Conservation (phyloP, 2,888 invertebrate genomes). For the Microdon myrmicae region DNA sequence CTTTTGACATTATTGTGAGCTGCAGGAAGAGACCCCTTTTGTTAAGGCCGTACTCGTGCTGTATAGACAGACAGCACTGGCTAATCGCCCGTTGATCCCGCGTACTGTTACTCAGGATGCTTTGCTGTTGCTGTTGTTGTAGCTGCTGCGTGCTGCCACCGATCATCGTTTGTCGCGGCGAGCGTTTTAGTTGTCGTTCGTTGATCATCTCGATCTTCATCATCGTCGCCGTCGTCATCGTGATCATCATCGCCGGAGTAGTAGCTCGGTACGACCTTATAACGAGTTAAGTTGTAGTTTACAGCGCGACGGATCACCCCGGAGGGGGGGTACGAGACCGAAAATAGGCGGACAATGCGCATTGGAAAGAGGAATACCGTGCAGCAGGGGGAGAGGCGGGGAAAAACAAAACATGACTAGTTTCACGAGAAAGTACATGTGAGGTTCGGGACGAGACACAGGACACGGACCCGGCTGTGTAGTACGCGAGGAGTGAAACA, state of each 20-base stretch:
- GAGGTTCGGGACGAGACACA: too few species aligned
- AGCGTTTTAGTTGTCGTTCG: conserved; percentile 24
- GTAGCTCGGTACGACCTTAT: conserved; percentile 46
- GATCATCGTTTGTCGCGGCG: conserved; percentile 45
- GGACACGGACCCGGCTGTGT: too few species aligned
- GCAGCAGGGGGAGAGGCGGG: conserved; percentile 2
- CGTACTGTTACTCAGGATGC: conserved; percentile 55
- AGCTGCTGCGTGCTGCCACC: conserved; percentile 55
- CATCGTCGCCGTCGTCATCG: too few species aligned
- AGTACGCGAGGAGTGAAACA: too few species aligned
- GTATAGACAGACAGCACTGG: conserved; percentile 13
- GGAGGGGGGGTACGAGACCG: too few species aligned
- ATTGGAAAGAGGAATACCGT: conserved; percentile 16
- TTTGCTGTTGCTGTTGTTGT: conserved; percentile 40
- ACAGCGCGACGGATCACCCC: conserved; percentile 7
- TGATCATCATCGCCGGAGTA: too few species aligned
- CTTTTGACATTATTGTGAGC: conserved; percentile 33
- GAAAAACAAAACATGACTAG: conserved; percentile 15
- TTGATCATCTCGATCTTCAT: conserved; percentile 49
- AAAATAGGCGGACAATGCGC: too few species aligned
- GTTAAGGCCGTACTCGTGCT: conserved; percentile 30
- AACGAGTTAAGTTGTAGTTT: conserved; percentile 30
- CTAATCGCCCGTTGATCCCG: conserved; percentile 34
- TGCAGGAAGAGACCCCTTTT: conserved; percentile 32
- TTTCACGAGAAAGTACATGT: too few species aligned